phyloP scores from a whole-genome alignment of 2,797 vertebrate species.

The Hafferia zeledoni region DNA sequence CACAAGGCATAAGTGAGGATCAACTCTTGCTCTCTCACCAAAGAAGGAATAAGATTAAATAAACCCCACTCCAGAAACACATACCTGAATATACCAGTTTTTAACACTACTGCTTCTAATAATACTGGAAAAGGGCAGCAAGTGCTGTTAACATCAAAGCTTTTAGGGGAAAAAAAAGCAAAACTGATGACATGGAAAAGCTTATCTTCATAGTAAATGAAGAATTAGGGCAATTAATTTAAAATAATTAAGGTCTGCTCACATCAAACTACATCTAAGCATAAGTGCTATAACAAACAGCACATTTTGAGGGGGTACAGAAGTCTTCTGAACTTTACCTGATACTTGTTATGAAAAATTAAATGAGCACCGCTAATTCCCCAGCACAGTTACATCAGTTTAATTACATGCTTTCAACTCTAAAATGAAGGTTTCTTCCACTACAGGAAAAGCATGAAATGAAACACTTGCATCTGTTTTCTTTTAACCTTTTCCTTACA shows the following conservation, averaged over 20 bases:
- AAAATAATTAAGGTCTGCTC: neutral
- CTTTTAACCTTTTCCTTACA: neutral
- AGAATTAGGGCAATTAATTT: neutral
- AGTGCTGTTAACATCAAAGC: neutral
- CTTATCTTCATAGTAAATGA: neutral
- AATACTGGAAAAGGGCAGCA: neutral
- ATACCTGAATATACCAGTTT: neutral
- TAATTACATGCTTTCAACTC: constrained; percentile 6
- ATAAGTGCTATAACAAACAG: neutral
- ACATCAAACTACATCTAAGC: neutral
- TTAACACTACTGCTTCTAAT: neutral
- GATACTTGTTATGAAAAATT: neutral
- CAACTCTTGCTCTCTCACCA: neutral
- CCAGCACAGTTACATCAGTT: neutral
- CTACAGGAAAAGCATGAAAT: neutral
- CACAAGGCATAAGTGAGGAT: neutral
- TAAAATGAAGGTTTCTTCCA: neutral
- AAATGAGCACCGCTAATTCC: neutral
- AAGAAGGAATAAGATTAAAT: neutral
- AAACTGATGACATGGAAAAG: neutral
- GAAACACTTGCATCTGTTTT: neutral
- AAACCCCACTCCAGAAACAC: neutral
- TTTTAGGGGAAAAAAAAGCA: neutral
- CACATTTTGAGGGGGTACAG: neutral
- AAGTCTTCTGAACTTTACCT: neutral